These are phyloP conservation scores for Gnatocerus cornutus DNA, from an alignment of 2,888 invertebrate genomes.

Conservation along the genomic window DNA sequence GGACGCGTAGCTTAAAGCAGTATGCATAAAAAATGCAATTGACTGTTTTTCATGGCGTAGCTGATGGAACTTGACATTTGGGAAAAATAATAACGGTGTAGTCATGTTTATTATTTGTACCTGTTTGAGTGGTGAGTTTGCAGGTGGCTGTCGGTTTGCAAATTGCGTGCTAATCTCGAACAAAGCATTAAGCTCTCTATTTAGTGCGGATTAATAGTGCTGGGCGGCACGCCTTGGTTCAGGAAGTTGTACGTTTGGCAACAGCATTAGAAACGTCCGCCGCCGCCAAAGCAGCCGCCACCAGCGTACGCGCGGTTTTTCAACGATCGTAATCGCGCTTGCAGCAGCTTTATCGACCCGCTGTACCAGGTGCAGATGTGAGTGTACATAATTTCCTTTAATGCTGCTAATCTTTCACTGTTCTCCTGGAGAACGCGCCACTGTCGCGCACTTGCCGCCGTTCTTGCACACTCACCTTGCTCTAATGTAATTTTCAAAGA, in stretches of 20 bases:
- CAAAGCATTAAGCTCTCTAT: conserved; percentile 56
- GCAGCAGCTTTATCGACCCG: conserved; percentile 55
- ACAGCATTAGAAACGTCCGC: conserved; percentile 45
- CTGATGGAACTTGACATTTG: too few species aligned
- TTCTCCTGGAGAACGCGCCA: conserved; percentile 51
- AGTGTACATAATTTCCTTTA: conserved; percentile 59
- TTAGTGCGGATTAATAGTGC: conserved; percentile 55
- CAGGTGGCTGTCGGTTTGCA: conserved; percentile 49
- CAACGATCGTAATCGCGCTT: conserved; percentile 50
- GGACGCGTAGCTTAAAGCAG: too few species aligned
- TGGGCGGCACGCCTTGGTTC: conserved; percentile 41
- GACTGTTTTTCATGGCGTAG: too few species aligned
- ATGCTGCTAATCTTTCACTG: conserved; percentile 58
- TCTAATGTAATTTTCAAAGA: conserved; percentile 51
- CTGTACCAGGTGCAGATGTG: conserved; percentile 57
- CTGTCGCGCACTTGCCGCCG: conserved; percentile 48
- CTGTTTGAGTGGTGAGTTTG: conserved; percentile 27
- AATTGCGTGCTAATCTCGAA: conserved; percentile 53
- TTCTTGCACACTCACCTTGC: conserved; percentile 41
- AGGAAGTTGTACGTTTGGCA: conserved; percentile 50
- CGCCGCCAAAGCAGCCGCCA: conserved; percentile 19
- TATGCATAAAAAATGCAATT: too few species aligned
- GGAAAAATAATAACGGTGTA: neutral
- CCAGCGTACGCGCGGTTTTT: conserved; percentile 46
- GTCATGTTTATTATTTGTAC: conserved; percentile 12